Evolutionary conservation across 2,113 vertebrate genomes (phyloP), one percentile per base, ranked within the genome.

Genomic region (Casuarius casuarius): DNA sequence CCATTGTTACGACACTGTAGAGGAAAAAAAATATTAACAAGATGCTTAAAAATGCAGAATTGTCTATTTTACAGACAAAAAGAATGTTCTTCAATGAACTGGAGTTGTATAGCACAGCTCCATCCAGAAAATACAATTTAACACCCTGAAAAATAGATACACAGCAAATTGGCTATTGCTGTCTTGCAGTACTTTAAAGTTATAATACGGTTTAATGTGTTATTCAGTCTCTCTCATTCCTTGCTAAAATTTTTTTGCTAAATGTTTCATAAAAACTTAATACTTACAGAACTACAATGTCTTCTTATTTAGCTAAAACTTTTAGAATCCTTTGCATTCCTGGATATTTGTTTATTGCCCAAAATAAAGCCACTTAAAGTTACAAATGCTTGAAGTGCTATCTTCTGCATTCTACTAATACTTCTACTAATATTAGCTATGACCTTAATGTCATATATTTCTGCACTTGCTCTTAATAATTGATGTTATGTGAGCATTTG

Each of bases 401-500:
- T 10, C 46, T 86, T 71, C 25, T 31, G 56, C 29, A 58, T 31
- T 58, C 56, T 17, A 58, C 14, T 15, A 29, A 29, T 40, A 7
- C 48, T 74, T 62, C n/a, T 78, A 56, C 20, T 66, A 35, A 33
- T 54, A 67, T 29, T 59, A 31, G 13, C 10, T 68, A 38, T 19
- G 67, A 65, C 9, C 19, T 52, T n/a, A 63, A 12, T 9, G 65
- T 46, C 22, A 51, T 31, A 66, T 21, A 26, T 38, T 90, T 87
- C 29, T 49, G 66, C 8, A 42, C 20, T 56, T 40, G 26, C 13
- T 77, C 35, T 31, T 31, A 42, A 8, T 19, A 7, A 66, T 13
- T 33, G 3, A 21, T 4, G 0, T 81, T 33, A 19, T 4, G 8
- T 44, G 7, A 70, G 7, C 12, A 28, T 15, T 26, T 20, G 17